phyloP scores from a whole-genome alignment of 2,888 invertebrate genomes.

The Ashinkailepas kermadecensis region DNA sequence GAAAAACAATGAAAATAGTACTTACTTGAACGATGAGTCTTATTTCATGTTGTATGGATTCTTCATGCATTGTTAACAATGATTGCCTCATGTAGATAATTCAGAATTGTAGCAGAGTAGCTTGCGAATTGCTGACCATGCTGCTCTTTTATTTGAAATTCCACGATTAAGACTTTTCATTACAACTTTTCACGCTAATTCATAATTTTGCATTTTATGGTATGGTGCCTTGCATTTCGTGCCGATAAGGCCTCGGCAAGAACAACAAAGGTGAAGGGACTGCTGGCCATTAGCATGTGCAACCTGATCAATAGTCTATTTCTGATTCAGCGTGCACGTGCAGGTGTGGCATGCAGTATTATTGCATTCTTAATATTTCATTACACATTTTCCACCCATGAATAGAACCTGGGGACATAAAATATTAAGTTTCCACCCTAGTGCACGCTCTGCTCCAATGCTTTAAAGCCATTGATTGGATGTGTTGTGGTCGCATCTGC shows the following conservation, averaged over 20 bases:
- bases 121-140: neutral
- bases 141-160: neutral
- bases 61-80: neutral
- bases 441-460: no score
- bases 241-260: neutral
- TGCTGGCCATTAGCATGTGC: neutral
- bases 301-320: no score
- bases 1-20: no score
- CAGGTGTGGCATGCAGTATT: no score
- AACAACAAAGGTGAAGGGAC: neutral
- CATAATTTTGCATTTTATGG: neutral
- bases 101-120: neutral
- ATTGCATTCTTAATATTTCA: no score
- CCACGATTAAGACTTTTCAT: neutral
- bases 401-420: no score
- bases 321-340: no score
- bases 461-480: no score
- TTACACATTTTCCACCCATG: no score
- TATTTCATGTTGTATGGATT: neutral
- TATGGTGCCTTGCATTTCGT: neutral
- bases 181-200: neutral
- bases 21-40: no score
- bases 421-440: no score
- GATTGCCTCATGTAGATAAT: neutral
- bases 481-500: no score